Percentiles rank a stretch among this genome's conserved stretches.
These are phyloP conservation scores for Drosophila rhopaloa DNA, from an alignment of 1,140 invertebrate species.

Conservation along the genomic window DNA sequence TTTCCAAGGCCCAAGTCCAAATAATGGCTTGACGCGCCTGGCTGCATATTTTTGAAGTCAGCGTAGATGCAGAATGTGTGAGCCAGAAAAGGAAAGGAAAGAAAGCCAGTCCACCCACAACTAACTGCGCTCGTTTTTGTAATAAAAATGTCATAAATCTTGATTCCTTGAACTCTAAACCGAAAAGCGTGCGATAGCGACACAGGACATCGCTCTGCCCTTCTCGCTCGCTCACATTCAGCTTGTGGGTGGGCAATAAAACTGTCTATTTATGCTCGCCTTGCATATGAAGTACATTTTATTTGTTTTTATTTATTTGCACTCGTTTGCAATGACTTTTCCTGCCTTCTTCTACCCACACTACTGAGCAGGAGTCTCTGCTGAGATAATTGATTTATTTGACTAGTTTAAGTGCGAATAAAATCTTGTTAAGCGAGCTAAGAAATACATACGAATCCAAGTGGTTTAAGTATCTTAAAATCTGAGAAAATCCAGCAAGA, in stretches of 20 bases:
- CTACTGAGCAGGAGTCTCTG: neutral
- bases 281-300: constrained; percentile 78
- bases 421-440: neutral
- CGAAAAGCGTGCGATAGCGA: constrained; percentile 73
- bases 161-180: constrained; percentile 79
- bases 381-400: constrained; percentile 41
- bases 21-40: constrained; percentile 74
- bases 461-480: neutral
- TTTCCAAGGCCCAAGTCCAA: constrained; percentile 56
- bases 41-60: constrained; percentile 80
- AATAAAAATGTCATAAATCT: constrained; percentile 84
- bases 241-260: constrained; percentile 61
- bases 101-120: constrained; percentile 54
- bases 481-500: neutral
- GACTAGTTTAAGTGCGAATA: constrained; percentile 8
- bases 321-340: constrained; percentile 35
- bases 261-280: constrained; percentile 76
- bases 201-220: constrained; percentile 31
- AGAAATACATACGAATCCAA: neutral
- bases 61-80: constrained; percentile 31
- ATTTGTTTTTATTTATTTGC: constrained; percentile 81
- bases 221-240: constrained; percentile 4
- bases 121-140: constrained; percentile 73
- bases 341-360: neutral
- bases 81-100: neutral